A percentile compares a stretch with the other conserved stretches of the same genome.
phyloP scores from a whole-genome alignment of 2,888 invertebrate species.

The Leptura quadrifasciata region DNA sequence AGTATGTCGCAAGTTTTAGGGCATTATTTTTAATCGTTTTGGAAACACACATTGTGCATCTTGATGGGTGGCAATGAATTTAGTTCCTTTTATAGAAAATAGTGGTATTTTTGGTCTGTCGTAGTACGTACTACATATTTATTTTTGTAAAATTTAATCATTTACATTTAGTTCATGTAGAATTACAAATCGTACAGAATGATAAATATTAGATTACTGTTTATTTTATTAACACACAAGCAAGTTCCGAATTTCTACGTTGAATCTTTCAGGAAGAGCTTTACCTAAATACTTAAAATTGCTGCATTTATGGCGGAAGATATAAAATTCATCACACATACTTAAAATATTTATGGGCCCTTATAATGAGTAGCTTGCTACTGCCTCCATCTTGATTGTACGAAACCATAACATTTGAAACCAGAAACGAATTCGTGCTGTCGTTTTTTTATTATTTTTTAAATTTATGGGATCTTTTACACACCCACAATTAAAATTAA shows the following conservation, averaged over 20 bases:
- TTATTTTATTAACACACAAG: not conserved
- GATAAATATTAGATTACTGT: not conserved
- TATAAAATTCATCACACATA: conserved; percentile 3
- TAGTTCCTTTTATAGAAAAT: no score
- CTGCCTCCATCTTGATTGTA: not conserved
- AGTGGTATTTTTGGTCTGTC: no score
- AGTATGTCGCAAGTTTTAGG: no score
- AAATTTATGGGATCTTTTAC: not conserved
- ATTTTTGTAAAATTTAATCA: not conserved
- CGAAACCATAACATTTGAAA: not conserved
- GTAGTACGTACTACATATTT: no score
- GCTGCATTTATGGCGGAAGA: not conserved
- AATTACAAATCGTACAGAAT: not conserved
- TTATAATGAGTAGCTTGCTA: not conserved
- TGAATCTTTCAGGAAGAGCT: not conserved
- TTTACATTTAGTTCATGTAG: not conserved
- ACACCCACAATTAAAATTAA: not conserved
- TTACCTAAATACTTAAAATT: not conserved
- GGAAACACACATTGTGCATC: no score
- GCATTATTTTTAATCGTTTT: no score
- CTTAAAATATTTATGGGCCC: not conserved
- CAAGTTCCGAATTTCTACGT: not conserved
- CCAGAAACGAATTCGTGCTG: not conserved
- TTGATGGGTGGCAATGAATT: no score
- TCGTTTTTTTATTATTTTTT: not conserved